Percentiles rank a stretch among this genome's conserved stretches.
phyloP scores from a whole-genome alignment of 2,888 invertebrate species.

The Sabatieria punctata region DNA sequence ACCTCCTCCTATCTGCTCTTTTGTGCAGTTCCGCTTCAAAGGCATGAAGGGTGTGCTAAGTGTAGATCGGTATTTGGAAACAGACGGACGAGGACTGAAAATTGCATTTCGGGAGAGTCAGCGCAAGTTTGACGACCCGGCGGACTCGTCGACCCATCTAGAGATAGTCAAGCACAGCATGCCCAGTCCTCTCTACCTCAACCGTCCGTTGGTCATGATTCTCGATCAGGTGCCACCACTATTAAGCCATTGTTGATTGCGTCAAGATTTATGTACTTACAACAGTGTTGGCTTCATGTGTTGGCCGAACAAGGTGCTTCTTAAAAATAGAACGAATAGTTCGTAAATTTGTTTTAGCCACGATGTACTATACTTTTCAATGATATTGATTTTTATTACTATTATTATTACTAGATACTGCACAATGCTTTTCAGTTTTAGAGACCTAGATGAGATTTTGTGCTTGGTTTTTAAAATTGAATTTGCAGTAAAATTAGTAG shows the following conservation, averaged over 20 bases:
- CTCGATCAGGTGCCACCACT: conserved; percentile 10
- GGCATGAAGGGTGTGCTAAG: conserved; percentile 14
- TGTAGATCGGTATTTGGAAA: conserved; percentile 9
- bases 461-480: too few species aligned
- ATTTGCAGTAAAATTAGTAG: too few species aligned
- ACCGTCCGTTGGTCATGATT: conserved; percentile 18
- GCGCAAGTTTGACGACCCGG: conserved; percentile 10
- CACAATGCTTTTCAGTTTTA: too few species aligned
- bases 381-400: too few species aligned
- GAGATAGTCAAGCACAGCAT: neutral
- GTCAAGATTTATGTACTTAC: neutral
- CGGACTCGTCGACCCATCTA: neutral
- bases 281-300: too few species aligned
- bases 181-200: conserved; percentile 11
- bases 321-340: too few species aligned
- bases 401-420: too few species aligned
- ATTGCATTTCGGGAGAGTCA: conserved; percentile 11
- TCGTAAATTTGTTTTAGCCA: too few species aligned
- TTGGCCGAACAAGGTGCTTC: too few species aligned
- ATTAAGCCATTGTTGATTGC: neutral
- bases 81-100: neutral
- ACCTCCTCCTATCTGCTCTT: neutral
- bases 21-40: conserved; percentile 10
- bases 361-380: too few species aligned
- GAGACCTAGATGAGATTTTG: too few species aligned